Base-by-base conservation (phyloP, 2,113 vertebrate species). In the Cephalopterus ornatus region DNA sequence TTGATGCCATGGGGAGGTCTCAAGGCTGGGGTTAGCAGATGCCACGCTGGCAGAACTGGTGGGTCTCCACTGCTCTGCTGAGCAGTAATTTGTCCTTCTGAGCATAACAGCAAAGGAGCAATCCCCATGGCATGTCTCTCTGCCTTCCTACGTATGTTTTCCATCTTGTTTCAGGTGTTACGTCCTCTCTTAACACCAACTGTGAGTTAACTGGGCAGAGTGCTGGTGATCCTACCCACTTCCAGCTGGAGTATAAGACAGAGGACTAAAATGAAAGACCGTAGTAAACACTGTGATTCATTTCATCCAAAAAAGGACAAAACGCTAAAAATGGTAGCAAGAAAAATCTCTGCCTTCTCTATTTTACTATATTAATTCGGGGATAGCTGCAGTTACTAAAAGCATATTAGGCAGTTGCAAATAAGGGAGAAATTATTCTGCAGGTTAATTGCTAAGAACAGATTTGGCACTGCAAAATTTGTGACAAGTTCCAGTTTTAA, bases 251-350 rank as follows among this genome's bases (percentile, higher is more conserved):
- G 68, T 42, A 65, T 28, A 46, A 96, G 68, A 55, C 53, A 70
- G 66, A 61, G 82, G 47, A 93, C 65, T 63, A 44, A 74, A 90
- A 71, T 30, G 72, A 92, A 91, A 93, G 88, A 55, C 79, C 2
- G 0, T 94, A 94, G 96, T 93, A 93, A 96, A 96, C 49, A 93
- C 12, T 32, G 19, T 95, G 95, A 96, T 55, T 96, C 72, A 85
- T 88, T 86, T 84, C 12, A 77, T 88, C 88, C 59, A 67, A 75
- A 95, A 95, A 93, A 63, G 37, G 52, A 90, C 42, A 86, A 91
- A 96, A 71, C 0, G 3, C 85, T 95, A 86, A 93, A 94, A 96
- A 53, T 12, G 12, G 52, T 59, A 87, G 27, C 56, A 49, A 68
- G 68, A 74, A 93, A 88, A 94, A 80, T 92, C 53, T 80, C 55